Evolutionary conservation across 2,888 invertebrate genomes (phyloP), one percentile per base, ranked within the genome.

Genomic region (Chymomyza caudatula): DNA sequence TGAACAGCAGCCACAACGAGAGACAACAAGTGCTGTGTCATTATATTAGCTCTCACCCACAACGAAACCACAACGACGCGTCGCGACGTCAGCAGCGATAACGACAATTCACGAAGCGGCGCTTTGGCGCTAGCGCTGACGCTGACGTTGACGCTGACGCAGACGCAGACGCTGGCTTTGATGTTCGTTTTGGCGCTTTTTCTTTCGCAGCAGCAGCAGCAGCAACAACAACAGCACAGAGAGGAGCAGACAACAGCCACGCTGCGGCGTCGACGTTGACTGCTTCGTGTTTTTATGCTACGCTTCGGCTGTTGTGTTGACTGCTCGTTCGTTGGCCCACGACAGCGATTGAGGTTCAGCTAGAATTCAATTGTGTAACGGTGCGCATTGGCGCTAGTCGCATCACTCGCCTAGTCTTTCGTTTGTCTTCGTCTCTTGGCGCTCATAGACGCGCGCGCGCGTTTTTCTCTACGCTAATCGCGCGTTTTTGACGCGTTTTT

Each of bases 321-420:
- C 29, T 54, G 54, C 25, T 54, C 29, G 25, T 22, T 54, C 54
- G 47, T 43, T 56, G 6, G 79, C 73, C 73, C 64, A 72, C 71
- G 55, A 49, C 65, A 58, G 47, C 67, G 71, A 20, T 44, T 71
- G 65, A 71, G 74, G 74, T 75, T 87, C 86, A 88, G 88, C 88
- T 86, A 85, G 87, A 86, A 88, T 87, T 84, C 78, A 85, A 77
- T 85, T 86, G 88, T 81, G 83, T 77, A 78, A 79, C 87, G 72
- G 86, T 79, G 76, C 80, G 87, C 25, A 29, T 60, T 22, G 19
- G 11, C 49, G 49, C 17, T 19, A 49, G 49, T 49, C 52, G 52
- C 52, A 20, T 52, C n/a, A 22, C 23, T 52, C 43, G 56, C n/a
- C 42, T 37, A 19, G 43, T 43, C 22, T 65, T n/a, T 55, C 37